These are phyloP conservation scores for Ganaspis brasiliensis DNA, from an alignment of 2,888 invertebrate genomes.

Conservation along the genomic window DNA sequence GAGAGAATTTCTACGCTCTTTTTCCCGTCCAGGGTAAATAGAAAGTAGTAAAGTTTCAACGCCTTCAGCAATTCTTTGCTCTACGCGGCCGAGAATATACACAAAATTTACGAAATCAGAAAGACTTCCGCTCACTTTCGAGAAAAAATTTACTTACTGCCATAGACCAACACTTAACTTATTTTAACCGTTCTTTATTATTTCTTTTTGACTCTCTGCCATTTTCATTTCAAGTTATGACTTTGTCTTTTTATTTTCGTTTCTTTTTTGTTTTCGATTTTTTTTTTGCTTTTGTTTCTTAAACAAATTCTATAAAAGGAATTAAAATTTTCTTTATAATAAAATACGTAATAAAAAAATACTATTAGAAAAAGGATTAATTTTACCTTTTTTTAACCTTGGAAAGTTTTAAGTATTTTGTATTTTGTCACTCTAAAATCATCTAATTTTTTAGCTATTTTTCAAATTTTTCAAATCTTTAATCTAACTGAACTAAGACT, in stretches of 20 bases:
- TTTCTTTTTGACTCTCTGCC: neutral
- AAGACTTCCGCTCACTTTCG: constrained; percentile 11
- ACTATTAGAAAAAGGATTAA: too few species aligned
- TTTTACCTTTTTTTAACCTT: too few species aligned
- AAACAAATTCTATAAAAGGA: too few species aligned
- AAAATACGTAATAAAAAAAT: too few species aligned
- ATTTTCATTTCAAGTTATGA: too few species aligned
- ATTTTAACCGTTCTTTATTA: constrained; percentile 5
- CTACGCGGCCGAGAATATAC: constrained; percentile 23
- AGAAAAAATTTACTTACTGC: constrained; percentile 3
- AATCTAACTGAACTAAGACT: too few species aligned
- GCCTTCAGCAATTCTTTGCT: constrained; percentile 36
- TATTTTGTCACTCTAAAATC: too few species aligned
- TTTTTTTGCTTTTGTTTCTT: too few species aligned
- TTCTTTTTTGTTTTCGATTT: neutral
- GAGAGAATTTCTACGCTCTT: constrained; percentile 62
- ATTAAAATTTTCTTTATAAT: too few species aligned
- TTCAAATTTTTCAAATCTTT: too few species aligned
- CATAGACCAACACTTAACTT: constrained; percentile 15
- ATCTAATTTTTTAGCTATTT: too few species aligned
- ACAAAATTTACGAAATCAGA: constrained; percentile 27
- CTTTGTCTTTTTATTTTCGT: neutral
- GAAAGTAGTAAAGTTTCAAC: constrained; percentile 56
- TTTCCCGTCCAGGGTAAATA: constrained; percentile 60
- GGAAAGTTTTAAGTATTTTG: too few species aligned